Base-by-base conservation (phyloP, 1,140 invertebrate genomes). In the Vanessa tameamea region DNA sequence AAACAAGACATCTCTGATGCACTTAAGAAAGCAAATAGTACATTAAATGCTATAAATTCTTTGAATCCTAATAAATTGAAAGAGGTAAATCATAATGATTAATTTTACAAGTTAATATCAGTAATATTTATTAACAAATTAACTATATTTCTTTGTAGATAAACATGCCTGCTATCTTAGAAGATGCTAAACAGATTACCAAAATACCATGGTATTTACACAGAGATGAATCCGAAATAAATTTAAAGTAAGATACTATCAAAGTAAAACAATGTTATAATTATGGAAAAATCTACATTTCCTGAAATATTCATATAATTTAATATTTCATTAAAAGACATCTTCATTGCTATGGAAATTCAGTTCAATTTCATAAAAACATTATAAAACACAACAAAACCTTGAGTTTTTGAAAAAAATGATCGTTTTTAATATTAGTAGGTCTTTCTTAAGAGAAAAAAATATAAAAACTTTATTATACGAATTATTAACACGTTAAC, bases 201-300 rank as follows among this genome's bases (percentile, higher is more conserved):
- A 78, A 92, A 8, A 70, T 80, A 1, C 93, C 93, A 13, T 94
- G 93, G 82, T 92, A 93, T 82, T 82, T 91, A 67, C 84, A 80
- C 37, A 82, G 76, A 70, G 79, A 84, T 61, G 79, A 82, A 48
- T 20, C 63, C 16, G 79, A 75, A 16, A 78, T 81, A 57, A 61
- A 75, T 59, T 66, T 87, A 12, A 85, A 87, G 89, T 90, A 81
- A 78, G 84, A 47, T 64, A 31, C 2, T 12, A 13, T 43, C 2
- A 26, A 63, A 14, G 0, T 63, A 0, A 6, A 4, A 20, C 16
- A 20, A 16, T 55, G 1, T 23, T 14, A 8, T 55, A 23, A 16
- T 6, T 15, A 15, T 53, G 3, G 51, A 16, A 16, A 16, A 53
- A 53, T 20, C 20, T 20, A 20, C 20, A 20, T 20, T 20, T 20